These are phyloP conservation scores for Microcebus lehilahytsara DNA, from an alignment of 2,113 vertebrate species.

Conservation along the genomic window DNA sequence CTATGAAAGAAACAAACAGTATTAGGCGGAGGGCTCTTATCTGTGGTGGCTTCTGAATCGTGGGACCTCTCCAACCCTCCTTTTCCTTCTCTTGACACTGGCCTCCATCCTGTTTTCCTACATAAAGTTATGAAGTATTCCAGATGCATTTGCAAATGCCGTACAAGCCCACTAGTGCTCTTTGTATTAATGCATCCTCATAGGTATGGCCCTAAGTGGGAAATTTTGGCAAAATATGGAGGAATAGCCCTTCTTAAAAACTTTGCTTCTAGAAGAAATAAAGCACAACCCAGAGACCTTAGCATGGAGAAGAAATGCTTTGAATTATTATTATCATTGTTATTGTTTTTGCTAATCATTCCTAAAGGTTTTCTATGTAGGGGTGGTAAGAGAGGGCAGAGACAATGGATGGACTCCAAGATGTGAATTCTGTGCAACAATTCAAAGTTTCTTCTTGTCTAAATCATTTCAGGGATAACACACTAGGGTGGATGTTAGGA, in stretches of 20 bases:
- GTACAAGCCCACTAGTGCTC: neutral
- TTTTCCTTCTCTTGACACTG: neutral
- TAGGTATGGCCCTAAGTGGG: neutral
- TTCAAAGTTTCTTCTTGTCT: neutral
- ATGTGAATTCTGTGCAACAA: neutral
- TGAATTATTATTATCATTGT: neutral
- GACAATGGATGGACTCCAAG: neutral
- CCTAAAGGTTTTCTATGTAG: neutral
- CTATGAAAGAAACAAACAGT: neutral
- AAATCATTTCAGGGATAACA: neutral
- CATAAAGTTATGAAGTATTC: neutral
- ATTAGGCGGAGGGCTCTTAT: neutral
- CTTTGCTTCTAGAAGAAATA: neutral
- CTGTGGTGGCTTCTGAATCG: neutral
- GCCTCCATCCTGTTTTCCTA: neutral
- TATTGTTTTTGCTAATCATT: neutral
- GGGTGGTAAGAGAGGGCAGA: neutral
- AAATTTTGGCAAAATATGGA: neutral
- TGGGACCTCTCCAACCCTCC: rapidly evolving
- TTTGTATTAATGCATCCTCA: neutral
- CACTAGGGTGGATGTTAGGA: neutral
- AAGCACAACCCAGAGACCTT: neutral
- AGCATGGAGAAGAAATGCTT: neutral
- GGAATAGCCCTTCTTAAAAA: neutral
- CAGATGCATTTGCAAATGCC: neutral